Evolutionary conservation across 2,888 invertebrate species (phyloP), one percentile per base, ranked within the genome.

Genomic region (Chloroclysta siterata): DNA sequence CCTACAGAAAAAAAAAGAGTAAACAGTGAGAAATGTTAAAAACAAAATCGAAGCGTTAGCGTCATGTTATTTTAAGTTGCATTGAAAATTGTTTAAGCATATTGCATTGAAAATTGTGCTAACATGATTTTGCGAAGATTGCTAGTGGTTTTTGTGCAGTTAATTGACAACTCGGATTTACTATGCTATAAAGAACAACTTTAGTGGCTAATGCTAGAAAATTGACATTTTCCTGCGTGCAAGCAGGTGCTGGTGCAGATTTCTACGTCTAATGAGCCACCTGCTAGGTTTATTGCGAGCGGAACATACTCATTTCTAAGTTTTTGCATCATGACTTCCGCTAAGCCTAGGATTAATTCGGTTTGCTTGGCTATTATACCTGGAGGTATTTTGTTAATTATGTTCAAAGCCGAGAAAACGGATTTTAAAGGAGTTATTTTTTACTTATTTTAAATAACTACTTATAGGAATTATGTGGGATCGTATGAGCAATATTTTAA

Each of bases 181-280:
- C 36, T 39, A 39, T 39, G 36, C 36, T 11, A 39, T 39, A 39
- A 39, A 39, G 33, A 39, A 39, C 36, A 11, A 11, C 10, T 39
- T 39, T 15, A 22, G 13, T 11, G 15, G 53, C 15, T 60, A 59
- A 46, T 54, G 39, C 50, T 55, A 87, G 87, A 86, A 89, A 88
- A 89, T 87, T 77, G 82, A 57, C 79, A 87, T 87, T 87, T 88
- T 86, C 88, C 86, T 84, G 66, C 22, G 22, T 63, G 79, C 70
- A 67, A 72, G 78, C 87, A 86, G 84, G 84, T 83, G 85, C 77
- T 10, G 73, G 77, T 72, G 79, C 78, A 71, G 78, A 85, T 85
- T 88, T 81, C 87, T 83, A 78, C 74, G 66, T 78, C 75, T 84
- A 85, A 87, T 63, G 63, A 63, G 47, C 33, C 63, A 63, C 59